Conservation (phyloP, 2,797 vertebrate genomes). For the Prionace glauca region DNA sequence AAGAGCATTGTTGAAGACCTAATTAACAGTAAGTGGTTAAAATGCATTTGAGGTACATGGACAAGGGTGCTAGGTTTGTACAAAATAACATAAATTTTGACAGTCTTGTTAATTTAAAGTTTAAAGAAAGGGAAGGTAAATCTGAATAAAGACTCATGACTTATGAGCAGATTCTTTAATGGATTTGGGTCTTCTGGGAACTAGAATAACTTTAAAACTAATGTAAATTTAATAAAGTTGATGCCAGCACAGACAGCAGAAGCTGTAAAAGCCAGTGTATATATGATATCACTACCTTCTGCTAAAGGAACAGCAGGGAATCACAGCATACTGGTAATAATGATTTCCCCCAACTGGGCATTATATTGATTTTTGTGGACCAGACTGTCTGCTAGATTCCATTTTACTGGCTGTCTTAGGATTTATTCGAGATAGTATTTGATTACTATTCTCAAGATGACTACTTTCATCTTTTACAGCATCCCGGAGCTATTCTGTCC, state of each 20-base stretch:
- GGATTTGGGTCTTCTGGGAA: not conserved
- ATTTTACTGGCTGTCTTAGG: not conserved
- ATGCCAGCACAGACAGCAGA: not conserved
- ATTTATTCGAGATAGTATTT: constrained; percentile 22
- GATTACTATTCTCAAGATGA: not conserved
- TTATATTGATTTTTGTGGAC: constrained; percentile 20
- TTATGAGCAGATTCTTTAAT: not conserved
- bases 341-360: not conserved
- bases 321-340: not conserved
- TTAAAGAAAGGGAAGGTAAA: not conserved
- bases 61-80: not conserved
- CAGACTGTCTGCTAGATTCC: not conserved
- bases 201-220: not conserved
- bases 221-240: constrained; percentile 13
- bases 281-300: not conserved
- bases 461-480: not conserved
- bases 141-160: not conserved
- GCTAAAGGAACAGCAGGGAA: not conserved
- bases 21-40: not conserved
- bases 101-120: not conserved
- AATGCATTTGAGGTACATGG: not conserved
- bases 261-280: not conserved
- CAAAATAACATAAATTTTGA: not conserved
- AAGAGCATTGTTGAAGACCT: not conserved
- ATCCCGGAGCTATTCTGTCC: not conserved